Evolutionary conservation across 2,797 vertebrate genomes (phyloP).

Genomic region (Phrynocephalus guinanensis): DNA sequence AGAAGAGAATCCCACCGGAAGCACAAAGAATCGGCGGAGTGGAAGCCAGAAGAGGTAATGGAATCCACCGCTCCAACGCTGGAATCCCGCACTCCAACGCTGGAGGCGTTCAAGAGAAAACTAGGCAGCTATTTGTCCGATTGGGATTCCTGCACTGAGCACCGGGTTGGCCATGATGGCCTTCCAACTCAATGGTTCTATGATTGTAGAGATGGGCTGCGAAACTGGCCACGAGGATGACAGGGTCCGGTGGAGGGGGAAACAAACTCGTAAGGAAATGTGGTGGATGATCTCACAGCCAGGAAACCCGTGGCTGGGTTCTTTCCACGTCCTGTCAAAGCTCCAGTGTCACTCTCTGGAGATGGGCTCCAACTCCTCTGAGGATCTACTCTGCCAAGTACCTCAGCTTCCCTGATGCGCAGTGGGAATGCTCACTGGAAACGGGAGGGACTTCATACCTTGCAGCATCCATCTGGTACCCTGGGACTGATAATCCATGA

Average conservation of each 20-base stretch:
- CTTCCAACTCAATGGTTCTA: too few relatives aligned
- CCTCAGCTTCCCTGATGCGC: background rate
- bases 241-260: background rate
- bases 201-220: too few relatives aligned
- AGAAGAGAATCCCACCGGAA: background rate
- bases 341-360: too few relatives aligned
- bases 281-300: too few relatives aligned
- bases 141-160: too few relatives aligned
- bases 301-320: too few relatives aligned
- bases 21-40: background rate
- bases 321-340: background rate
- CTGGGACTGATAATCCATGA: background rate
- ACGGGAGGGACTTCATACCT: background rate
- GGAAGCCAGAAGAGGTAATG: background rate
- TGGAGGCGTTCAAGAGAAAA: too few relatives aligned
- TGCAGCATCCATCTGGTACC: background rate
- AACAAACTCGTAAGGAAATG: too few relatives aligned
- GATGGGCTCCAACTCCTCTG: background rate
- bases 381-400: background rate
- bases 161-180: too few relatives aligned
- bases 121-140: too few relatives aligned
- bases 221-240: background rate
- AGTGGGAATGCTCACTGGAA: background rate
- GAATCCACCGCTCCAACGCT: too few relatives aligned
- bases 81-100: too few relatives aligned